Evolutionary conservation across 2,113 vertebrate species (phyloP).

Genomic region (Craseonycteris thonglongyai): DNA sequence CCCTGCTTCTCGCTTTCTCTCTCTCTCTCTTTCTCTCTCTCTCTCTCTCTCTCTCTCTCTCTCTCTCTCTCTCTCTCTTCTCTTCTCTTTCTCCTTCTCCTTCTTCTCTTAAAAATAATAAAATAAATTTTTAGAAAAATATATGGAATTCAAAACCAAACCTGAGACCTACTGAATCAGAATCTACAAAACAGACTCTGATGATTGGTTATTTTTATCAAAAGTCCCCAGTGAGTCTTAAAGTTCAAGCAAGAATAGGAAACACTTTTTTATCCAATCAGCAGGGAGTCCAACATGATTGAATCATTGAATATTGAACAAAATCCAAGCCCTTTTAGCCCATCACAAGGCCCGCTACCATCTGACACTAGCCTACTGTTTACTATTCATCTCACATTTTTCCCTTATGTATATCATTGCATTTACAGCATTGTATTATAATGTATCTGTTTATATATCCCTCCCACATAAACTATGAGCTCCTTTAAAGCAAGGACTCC

Average conservation of each 20-base stretch:
- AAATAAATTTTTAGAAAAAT: no score
- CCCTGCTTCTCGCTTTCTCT: no score
- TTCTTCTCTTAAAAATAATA: no score
- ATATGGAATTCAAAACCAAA: no score
- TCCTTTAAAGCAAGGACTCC: neutral
- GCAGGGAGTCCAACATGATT: neutral
- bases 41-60: no score
- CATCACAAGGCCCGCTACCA: neutral
- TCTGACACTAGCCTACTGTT: neutral
- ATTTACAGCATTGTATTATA: neutral
- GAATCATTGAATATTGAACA: neutral
- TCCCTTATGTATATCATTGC: neutral
- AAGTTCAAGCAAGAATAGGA: neutral
- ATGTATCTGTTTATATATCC: neutral
- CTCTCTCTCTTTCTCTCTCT: no score
- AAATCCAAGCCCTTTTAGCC: neutral
- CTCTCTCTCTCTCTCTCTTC: no score
- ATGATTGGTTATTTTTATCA: neutral
- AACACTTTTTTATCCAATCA: neutral
- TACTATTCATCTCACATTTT: neutral
- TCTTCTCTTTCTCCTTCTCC: no score
- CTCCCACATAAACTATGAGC: neutral
- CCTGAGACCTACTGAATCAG: neutral
- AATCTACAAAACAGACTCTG: neutral
- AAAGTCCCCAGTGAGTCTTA: neutral